Percentiles rank a stretch among this genome's conserved stretches.
Evolutionary conservation across 2,888 invertebrate genomes (phyloP).

Genomic region (Acrobasis consociella): DNA sequence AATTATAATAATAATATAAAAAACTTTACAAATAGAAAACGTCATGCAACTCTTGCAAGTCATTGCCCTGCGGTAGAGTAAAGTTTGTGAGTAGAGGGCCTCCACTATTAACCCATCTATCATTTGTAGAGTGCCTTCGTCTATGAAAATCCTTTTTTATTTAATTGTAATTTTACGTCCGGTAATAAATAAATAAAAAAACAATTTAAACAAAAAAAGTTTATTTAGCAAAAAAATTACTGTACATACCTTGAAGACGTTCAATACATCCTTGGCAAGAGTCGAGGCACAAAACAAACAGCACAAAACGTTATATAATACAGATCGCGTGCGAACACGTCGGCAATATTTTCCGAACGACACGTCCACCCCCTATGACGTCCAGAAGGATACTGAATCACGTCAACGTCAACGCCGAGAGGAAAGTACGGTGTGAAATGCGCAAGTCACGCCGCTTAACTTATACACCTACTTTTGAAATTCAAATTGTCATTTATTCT

Average conservation of each 20-base stretch:
- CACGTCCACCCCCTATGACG: constrained; percentile 49
- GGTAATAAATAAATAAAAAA: constrained; percentile 27
- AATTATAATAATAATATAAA: too few relatives aligned
- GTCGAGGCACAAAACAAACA: constrained; percentile 68
- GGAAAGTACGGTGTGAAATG: constrained; percentile 71
- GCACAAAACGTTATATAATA: constrained; percentile 73
- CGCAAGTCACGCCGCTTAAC: constrained; percentile 77
- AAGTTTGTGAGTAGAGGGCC: too few relatives aligned
- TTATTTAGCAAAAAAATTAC: too few relatives aligned
- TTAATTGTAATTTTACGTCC: constrained; percentile 28
- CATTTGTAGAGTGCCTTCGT: too few relatives aligned
- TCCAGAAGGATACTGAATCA: constrained; percentile 61
- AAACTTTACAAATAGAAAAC: too few relatives aligned
- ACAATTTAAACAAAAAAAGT: constrained; percentile 20
- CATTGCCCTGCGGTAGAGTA: too few relatives aligned
- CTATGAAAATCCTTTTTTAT: too few relatives aligned
- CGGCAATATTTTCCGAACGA: constrained; percentile 38
- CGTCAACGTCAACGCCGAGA: constrained; percentile 59
- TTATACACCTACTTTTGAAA: constrained; percentile 71
- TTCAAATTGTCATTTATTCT: constrained; percentile 69
- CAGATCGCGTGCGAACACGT: constrained; percentile 62
- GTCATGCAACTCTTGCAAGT: too few relatives aligned
- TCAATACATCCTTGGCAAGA: constrained; percentile 47
- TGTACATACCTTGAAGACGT: constrained; percentile 43
- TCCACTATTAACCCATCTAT: too few relatives aligned